Base-by-base conservation (phyloP, 1,140 invertebrate genomes). In the Neuroterus valhalla region DNA sequence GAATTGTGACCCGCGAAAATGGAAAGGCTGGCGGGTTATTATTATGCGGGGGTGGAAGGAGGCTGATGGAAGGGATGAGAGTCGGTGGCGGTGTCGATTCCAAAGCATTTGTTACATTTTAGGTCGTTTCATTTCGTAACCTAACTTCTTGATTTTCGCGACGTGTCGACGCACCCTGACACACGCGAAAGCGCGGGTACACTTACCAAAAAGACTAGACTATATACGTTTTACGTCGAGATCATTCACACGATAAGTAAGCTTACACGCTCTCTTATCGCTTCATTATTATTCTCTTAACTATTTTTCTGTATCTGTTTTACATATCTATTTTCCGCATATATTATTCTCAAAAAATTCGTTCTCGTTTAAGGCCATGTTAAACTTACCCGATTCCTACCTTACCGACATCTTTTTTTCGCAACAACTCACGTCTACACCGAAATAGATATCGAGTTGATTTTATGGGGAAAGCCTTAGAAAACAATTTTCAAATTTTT, bases 121-220 rank as follows among this genome's bases (percentile, higher is more conserved):
- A 86, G 87, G 86, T 88, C 87, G 87, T 85, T 88, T 84, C 85
- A 84, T 89, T 88, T 88, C 88, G 84, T 84, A 86, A 87, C 83
- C 81, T 81, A 83, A 87, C 85, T 87, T 80, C 77, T 87, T 87
- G 84, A 88, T 86, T 88, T 84, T 76, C 85, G 80, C 76, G 76
- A 69, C 71, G 75, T 80, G 78, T 80, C 78, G 75, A 77, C 76
- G 78, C 76, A 80, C 76, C 74, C 78, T 75, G 73, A 66, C 69
- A 70, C 71, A 46, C 78, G 78, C 74, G 77, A 80, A 76, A 77
- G 80, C 76, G 79, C 77, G 75, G 66, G 15, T 19, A 69, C 42
- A 19, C 21, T 46, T 76, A 72, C 43, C 42, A 71, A 12, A 71
- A 69, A 77, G 50, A 73, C 68, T 71, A 67, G 71, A 69, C 78